Conservation (phyloP, 2,113 vertebrate species). For the Cyanoderma ruficeps region DNA sequence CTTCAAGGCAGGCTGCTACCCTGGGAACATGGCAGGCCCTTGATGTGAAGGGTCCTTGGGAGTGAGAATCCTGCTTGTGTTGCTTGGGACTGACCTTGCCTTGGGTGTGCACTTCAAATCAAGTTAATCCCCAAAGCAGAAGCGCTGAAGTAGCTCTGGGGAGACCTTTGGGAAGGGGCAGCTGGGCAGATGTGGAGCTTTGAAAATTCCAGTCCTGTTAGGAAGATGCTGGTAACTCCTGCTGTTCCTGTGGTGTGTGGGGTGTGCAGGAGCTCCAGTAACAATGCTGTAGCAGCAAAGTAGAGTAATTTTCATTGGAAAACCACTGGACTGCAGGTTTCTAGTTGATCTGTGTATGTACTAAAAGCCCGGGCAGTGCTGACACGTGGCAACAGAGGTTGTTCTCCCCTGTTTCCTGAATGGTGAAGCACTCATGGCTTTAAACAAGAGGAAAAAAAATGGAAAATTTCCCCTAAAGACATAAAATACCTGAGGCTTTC, state of each 20-base stretch:
- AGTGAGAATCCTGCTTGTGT: background rate
- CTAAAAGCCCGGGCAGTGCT: background rate
- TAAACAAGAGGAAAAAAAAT: background rate
- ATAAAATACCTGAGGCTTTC: background rate
- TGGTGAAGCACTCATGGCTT: background rate
- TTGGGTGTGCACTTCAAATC: background rate
- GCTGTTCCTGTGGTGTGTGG: background rate
- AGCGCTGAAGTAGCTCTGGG: background rate
- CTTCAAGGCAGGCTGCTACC: background rate
- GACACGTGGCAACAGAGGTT: background rate
- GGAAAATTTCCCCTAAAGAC: background rate
- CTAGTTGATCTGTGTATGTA: background rate
- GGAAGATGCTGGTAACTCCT: background rate
- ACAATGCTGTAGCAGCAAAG: background rate
- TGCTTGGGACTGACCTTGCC: background rate
- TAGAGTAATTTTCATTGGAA: background rate
- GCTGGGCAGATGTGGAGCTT: background rate
- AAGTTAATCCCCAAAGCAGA: background rate
- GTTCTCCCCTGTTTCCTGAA: background rate
- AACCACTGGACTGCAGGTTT: background rate
- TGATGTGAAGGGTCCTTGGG: background rate
- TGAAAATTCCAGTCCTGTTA: slow-evolving; percentile 30
- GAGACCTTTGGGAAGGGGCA: background rate
- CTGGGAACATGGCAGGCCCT: background rate
- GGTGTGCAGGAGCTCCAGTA: background rate